A percentile compares a stretch with the other conserved stretches of the same genome.
These are phyloP conservation scores for Colossoma macropomum DNA, from an alignment of 2,113 vertebrate genomes.

Conservation along the genomic window DNA sequence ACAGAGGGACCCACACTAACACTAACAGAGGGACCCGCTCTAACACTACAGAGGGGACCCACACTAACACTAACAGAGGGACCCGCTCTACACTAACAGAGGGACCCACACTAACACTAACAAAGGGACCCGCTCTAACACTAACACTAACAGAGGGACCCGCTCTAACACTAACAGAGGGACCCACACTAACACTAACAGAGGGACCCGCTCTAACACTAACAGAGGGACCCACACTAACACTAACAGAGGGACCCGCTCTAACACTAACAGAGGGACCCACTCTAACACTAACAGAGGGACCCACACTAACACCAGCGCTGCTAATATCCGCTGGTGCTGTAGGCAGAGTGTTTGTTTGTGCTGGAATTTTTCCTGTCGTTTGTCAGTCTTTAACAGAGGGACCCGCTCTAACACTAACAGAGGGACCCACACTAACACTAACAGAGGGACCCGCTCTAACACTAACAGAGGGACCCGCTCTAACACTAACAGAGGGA, in stretches of 20 bases:
- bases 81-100: too few relatives aligned
- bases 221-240: not conserved
- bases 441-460: not conserved
- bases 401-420: too few relatives aligned
- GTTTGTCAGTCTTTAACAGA: slow-evolving; percentile 29
- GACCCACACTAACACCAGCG: not conserved
- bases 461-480: too few relatives aligned
- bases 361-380: slow-evolving; percentile 13
- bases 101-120: not conserved
- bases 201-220: too few relatives aligned
- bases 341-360: not conserved
- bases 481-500: too few relatives aligned
- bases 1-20: not conserved
- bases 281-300: not conserved
- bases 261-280: too few relatives aligned
- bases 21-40: not conserved
- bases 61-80: not conserved
- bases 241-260: too few relatives aligned
- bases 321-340: not conserved
- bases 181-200: not conserved
- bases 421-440: not conserved
- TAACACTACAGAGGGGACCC: not conserved
- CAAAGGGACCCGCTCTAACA: too few relatives aligned
- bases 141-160: too few relatives aligned
- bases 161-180: not conserved